Conservation (phyloP, 2,888 invertebrate genomes). For the Timandra comae region DNA sequence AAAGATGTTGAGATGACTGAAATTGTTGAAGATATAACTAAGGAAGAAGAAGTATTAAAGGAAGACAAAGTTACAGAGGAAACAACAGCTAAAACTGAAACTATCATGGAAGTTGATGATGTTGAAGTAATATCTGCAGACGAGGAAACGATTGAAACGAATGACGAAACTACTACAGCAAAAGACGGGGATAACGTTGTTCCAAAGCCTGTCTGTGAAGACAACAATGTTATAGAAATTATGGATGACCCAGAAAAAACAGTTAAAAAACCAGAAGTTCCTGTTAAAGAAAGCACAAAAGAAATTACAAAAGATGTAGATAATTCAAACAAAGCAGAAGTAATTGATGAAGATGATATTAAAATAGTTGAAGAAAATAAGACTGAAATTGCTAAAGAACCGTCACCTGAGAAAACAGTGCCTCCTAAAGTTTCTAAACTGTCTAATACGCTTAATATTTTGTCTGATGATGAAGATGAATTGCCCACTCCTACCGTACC, state of each 20-base stretch:
- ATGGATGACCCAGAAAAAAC: conserved; percentile 4
- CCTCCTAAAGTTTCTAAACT: conserved; percentile 38
- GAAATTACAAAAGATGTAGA: conserved; percentile 4
- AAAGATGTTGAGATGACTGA: no score
- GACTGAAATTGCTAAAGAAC: conserved; percentile 3
- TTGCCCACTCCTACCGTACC: no score
- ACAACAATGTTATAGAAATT: conserved; percentile 5
- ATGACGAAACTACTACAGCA: no score
- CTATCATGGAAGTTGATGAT: conserved; percentile 15
- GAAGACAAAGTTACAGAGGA: no score
- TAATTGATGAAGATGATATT: conserved; percentile 12
- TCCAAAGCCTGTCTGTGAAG: conserved; percentile 3
- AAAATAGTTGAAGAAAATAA: conserved; percentile 7
- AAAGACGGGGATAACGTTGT: background rate
- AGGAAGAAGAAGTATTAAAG: no score
- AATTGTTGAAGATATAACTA: no score
- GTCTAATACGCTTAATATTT: conserved; percentile 56
- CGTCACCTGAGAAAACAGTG: conserved; percentile 19
- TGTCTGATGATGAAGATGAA: conserved; percentile 63
- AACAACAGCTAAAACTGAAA: no score
- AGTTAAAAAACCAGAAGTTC: conserved; percentile 5
- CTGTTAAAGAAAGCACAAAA: conserved; percentile 4
- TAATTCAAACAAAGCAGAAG: conserved; percentile 11
- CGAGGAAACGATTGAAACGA: background rate
- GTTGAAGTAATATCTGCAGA: conserved; percentile 6